Evolutionary conservation across 2,113 vertebrate species (phyloP), one percentile per base, ranked within the genome.

Genomic region (Hassar affinis): DNA sequence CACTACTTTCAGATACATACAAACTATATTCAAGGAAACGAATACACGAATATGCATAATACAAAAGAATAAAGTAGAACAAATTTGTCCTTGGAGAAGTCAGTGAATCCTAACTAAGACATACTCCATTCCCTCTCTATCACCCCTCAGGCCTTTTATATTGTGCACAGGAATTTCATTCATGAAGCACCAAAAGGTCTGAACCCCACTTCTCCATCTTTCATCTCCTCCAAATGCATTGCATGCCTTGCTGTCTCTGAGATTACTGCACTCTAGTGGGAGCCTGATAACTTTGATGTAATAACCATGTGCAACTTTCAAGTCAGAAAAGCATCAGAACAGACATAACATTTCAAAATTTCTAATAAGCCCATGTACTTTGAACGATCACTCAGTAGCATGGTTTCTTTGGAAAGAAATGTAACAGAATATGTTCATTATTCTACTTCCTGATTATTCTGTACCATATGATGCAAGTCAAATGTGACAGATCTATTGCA

Each of bases 261-360:
- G 92, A 93, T 93, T 92, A 91, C 91, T 91, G 87, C 90, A 89
- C 89, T 90, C 76, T 56, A 85, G 87, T 88, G 88, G 87, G 89
- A 85, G 83, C 89, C 90, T 90, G 91, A 90, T 90, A 80, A 83
- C 90, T 93, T 93, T 93, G 91, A 91, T 93, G 85, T 90, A 90
- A 91, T 92, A 91, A 90, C 89, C 88, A 89, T 91, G 89, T 87
- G 88, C 91, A 91, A 91, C 90, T 89, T 91, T 66, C 33, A 66
- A 89, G 86, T 35, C 69, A 57, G 87, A 86, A 85, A 88, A 72
- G 88, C 90, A 91, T 91, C 88, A 86, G 85, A 87, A 87, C 59
- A 87, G 75, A 85, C 64, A 83, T 68, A 33, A 84, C 18, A 45
- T 86, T 79, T 86, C 71, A 76, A 35, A 33, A 35, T 20, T 45